Evolutionary conservation across 2,113 vertebrate genomes (phyloP), one percentile per base, ranked within the genome.

Genomic region (Caranx ignobilis): DNA sequence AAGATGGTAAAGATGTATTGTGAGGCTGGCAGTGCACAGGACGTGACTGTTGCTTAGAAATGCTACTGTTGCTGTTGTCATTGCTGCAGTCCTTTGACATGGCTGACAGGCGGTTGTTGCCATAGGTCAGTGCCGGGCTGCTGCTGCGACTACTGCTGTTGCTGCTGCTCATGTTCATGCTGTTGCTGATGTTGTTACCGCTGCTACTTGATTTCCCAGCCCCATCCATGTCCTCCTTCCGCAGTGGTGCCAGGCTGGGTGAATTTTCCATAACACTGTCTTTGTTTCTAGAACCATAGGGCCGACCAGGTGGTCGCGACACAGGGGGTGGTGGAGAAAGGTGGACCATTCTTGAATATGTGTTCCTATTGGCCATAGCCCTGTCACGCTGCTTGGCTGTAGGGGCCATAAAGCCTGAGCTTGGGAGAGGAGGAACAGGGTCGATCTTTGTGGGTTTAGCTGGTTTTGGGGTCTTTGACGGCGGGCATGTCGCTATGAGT

Each of bases 401-500:
- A 19, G 94, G 93, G 52, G 94, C 93, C 92, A 95, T 93, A 19
- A 94, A 95, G 71, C 93, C 93, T 45, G 95, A 95, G 62, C 68
- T 95, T 26, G 85, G 90, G 48, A 87, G 86, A 61, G 91, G 35
- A 76, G 92, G 63, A 66, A 84, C 56, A 1, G 88, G 73, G 45
- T 92, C 90, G 16, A 63, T 79, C 72, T 95, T 95, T 47, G 90
- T 65, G 9, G 93, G 93, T 95, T 98, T 98, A 39, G 78, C 76
- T 65, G 94, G 95, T 93, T 98, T 99, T 92, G 96, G 96, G 93
- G 96, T 97, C 96, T 99, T 99, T 77, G 96, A 94, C 68, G 97
- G 97, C 70, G 98, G 98, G 87, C 98, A 99, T 68, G 96, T 99
- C 55, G 97, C 97, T 86, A 99, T 98, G 54, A 99, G 97, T 43